Evolutionary conservation across 2,888 invertebrate species (phyloP), one percentile per base, ranked within the genome.

Genomic region (Poecilobothrus nobilitatus): DNA sequence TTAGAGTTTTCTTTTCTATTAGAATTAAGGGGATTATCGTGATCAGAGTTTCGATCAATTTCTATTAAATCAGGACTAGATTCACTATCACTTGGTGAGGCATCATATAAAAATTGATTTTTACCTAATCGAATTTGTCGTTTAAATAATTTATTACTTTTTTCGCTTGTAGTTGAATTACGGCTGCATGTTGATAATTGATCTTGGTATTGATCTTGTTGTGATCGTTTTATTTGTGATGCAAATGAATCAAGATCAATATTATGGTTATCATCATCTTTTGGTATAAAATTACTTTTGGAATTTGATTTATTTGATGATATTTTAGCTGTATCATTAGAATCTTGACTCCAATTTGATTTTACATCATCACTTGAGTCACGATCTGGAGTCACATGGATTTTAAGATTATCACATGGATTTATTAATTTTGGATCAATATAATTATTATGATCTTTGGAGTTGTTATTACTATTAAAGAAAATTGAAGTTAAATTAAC

Each of bases 341-440:
- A 80, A 68, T 79, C 76, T 21, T 68, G 70, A 44, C 72, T 72
- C 63, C 72, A 70, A 21, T 63, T 63, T 12, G 70, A 67, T 53
- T 53, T 53, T 53, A 53, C 15, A 15, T 53, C 53, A 53, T 53
- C 53, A 10, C 69, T 70, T 15, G 66, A 21, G 41, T 72, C 71
- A 22, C 69, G 67, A 41, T 71, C 71, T 72, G 83, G 15, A 63
- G 63, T 63, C 9, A 15, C 22, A 9, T 1, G n/a, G 5, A 27
- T 10, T 22, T 62, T 61, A 67, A 89, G 82, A 81, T 89, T 89
- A 78, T 89, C 89, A 78, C 87, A 87, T 80, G 87, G 87, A 78
- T 90, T 89, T 70, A 89, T 89, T 70, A 89, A 82, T 74, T 85
- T 86, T 12, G 86, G 85, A 73, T 87, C 82, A 80, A 86, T 81